Percentiles rank a stretch among this genome's conserved stretches.
These are phyloP conservation scores for Therioaphis trifolii DNA, from an alignment of 2,888 invertebrate species.

Conservation along the genomic window DNA sequence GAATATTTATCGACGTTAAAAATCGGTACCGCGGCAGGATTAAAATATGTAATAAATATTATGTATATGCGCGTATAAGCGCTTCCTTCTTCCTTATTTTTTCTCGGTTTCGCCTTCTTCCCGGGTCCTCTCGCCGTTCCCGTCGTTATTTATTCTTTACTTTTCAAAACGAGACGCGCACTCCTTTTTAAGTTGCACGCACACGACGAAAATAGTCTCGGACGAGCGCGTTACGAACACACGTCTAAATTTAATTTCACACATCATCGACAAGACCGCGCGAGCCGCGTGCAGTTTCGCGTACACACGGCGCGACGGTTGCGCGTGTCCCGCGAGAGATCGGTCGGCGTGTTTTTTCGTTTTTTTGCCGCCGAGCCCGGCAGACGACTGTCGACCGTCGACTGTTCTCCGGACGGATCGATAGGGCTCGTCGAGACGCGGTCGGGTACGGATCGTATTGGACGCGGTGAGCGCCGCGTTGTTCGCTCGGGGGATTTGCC, in stretches of 20 bases:
- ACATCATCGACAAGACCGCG: not conserved
- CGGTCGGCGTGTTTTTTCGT: no score
- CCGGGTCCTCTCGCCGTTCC: no score
- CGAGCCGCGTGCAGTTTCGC: not conserved
- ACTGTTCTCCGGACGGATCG: not conserved
- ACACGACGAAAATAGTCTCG: not conserved
- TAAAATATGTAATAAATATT: not conserved
- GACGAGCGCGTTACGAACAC: not conserved
- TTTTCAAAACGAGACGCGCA: not conserved
- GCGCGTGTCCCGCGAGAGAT: no score
- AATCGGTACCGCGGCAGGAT: not conserved
- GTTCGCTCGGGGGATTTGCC: not conserved
- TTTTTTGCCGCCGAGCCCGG: no score
- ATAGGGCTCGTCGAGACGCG: not conserved
- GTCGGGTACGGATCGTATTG: not conserved
- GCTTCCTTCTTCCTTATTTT: not conserved
- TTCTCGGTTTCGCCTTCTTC: no score
- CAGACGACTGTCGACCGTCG: no score
- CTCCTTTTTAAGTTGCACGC: not conserved
- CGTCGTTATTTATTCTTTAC: no score
- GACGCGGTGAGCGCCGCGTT: no score
- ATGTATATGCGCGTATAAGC: not conserved
- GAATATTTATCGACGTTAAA: not conserved
- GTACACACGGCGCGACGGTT: not conserved
- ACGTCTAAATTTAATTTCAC: constrained; percentile 4